Conservation (phyloP, 1,140 invertebrate species). For the Scaptomyza pallida region DNA sequence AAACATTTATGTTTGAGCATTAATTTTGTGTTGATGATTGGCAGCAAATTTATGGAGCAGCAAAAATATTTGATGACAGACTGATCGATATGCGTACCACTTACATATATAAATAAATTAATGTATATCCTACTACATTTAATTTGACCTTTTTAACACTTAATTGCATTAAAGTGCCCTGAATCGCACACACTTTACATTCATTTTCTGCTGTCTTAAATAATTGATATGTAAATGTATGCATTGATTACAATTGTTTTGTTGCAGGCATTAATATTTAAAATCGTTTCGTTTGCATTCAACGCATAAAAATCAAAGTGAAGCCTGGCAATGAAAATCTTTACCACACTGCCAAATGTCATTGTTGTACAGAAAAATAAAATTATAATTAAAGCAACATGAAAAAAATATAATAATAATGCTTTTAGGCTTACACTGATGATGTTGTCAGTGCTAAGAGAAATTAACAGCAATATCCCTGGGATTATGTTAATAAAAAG, state of each 20-base stretch:
- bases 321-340: not conserved
- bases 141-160: not conserved
- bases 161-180: not conserved
- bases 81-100: constrained; percentile 7
- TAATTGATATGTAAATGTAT: not conserved
- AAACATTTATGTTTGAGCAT: constrained; percentile 9
- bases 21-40: constrained; percentile 23
- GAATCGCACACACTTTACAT: too few species aligned
- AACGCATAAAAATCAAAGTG: not conserved
- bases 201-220: not conserved
- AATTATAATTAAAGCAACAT: not conserved
- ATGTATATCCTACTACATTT: not conserved
- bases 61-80: not conserved
- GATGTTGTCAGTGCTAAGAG: constrained; percentile 1
- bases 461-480: constrained; percentile 13
- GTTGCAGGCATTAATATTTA: not conserved
- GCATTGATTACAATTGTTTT: not conserved
- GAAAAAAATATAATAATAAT: not conserved
- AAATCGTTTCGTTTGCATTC: not conserved
- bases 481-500: constrained; percentile 6
- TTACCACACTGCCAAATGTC: not conserved
- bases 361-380: not conserved
- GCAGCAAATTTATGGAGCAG: not conserved
- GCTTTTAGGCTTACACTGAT: not conserved
- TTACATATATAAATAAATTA: not conserved